phyloP scores from a whole-genome alignment of 2,888 invertebrate genomes.

The Yponomeuta plumbellus region DNA sequence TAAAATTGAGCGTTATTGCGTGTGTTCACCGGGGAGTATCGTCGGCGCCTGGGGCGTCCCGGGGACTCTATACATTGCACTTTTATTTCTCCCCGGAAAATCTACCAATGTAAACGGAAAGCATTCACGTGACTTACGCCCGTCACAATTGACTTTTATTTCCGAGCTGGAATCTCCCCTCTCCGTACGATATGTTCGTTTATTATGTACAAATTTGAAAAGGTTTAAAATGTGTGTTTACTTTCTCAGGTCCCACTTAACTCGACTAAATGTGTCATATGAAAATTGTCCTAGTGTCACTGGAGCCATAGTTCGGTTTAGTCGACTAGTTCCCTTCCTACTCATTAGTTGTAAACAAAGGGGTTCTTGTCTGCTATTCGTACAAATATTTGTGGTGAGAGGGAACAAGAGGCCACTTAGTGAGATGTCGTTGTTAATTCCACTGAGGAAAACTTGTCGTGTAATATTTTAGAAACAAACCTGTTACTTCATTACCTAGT shows the following conservation, averaged over 20 bases:
- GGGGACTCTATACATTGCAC: constrained; percentile 32
- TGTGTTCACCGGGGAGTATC: constrained; percentile 51
- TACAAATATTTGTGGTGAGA: constrained; percentile 54
- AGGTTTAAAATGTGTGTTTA: background rate
- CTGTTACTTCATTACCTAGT: background rate
- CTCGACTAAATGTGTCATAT: constrained; percentile 3
- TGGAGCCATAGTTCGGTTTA: background rate
- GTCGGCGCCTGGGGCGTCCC: constrained; percentile 31
- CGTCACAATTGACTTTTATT: constrained; percentile 33
- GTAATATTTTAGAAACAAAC: background rate
- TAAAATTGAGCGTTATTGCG: constrained; percentile 72
- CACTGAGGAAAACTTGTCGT: constrained; percentile 17
- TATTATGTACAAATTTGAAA: background rate
- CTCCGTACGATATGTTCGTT: constrained; percentile 6
- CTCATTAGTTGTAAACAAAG: constrained; percentile 57
- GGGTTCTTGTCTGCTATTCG: constrained; percentile 39
- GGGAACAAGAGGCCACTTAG: constrained; percentile 62
- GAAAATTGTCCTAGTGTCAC: background rate
- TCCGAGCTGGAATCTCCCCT: constrained; percentile 12
- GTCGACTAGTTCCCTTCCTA: constrained; percentile 45
- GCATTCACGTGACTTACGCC: constrained; percentile 45
- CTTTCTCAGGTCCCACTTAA: background rate
- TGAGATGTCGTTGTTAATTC: constrained; percentile 51
- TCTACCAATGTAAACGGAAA: constrained; percentile 52
- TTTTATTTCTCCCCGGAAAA: constrained; percentile 52